Conservation (phyloP, 2,797 vertebrate species). For the Xenopus petersii region DNA sequence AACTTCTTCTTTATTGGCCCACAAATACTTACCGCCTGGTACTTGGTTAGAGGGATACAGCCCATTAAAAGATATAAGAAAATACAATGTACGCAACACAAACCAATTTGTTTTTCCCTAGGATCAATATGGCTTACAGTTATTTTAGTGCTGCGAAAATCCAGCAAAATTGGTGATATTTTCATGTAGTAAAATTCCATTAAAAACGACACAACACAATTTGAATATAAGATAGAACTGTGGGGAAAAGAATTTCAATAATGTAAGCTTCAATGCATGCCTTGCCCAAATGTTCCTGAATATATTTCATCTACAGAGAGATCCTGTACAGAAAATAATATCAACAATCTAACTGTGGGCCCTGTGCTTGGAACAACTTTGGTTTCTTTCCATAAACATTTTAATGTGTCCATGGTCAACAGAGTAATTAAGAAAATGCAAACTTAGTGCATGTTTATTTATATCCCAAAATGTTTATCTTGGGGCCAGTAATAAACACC, state of each 20-base stretch:
- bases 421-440: constrained; percentile 10
- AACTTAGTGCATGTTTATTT: not conserved
- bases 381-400: constrained; percentile 1
- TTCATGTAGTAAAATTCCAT: not conserved
- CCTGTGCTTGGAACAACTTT: not conserved
- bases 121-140: too few relatives aligned
- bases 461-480: not conserved
- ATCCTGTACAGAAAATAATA: not conserved
- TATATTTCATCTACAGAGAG: not conserved
- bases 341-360: not conserved
- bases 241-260: not conserved
- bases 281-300: not conserved
- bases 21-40: too few relatives aligned
- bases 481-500: not conserved
- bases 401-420: not conserved
- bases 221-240: not conserved
- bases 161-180: not conserved
- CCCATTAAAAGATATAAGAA: too few relatives aligned
- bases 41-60: too few relatives aligned
- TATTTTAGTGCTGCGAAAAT: not conserved
- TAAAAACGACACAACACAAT: not conserved
- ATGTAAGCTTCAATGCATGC: not conserved
- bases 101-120: not conserved
- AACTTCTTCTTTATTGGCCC: too few relatives aligned
- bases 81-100: not conserved